Evolutionary conservation across 2,888 invertebrate genomes (phyloP), one percentile per base, ranked within the genome.

Genomic region (Coleophora flavipennella): DNA sequence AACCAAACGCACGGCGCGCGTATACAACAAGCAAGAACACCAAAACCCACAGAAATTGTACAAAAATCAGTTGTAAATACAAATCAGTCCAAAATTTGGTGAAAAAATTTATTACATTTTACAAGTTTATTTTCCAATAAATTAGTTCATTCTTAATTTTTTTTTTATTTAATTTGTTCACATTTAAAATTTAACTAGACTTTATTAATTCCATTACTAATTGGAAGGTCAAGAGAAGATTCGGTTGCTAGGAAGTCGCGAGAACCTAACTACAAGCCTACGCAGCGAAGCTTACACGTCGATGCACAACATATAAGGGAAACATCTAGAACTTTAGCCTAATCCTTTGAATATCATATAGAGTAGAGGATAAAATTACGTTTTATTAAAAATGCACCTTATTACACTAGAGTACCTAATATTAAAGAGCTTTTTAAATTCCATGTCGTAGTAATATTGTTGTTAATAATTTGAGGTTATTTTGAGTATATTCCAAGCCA

Each of bases 371-470:
- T 70, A 65, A 76, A 74, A 75, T 75, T 79, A 81, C 76, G 68
- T 74, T 68, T 70, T n/a, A 71, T 62, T 78, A 76, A 76, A 75
- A 83, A 81, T 79, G 78, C 75, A 73, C 68, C 79, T 80, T 79
- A 80, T 54, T 54, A 66, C 57, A 54, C 67, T 72, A 76, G 66
- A 66, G 63, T 76, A 20, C 20, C 20, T 20, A 71, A 68, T 76
- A 67, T 62, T 67, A 65, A 67, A 72, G 70, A 62, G 61, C 59
- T 60, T 20, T 20, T 62, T 50, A 61, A 67, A 68, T 68, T 70
- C 65, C 63, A 55, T 67, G 49, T 63, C 49, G 51, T 50, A 48
- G 6, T 20, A 20, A 20, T 20, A 20, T 20, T 20, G 20, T 6
- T 20, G 20, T 20, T 42, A 51, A 38, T 41, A 41, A 48, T 55